Evolutionary conservation across 2,797 vertebrate genomes (phyloP).

Genomic region (Sandelia bainsii): DNA sequence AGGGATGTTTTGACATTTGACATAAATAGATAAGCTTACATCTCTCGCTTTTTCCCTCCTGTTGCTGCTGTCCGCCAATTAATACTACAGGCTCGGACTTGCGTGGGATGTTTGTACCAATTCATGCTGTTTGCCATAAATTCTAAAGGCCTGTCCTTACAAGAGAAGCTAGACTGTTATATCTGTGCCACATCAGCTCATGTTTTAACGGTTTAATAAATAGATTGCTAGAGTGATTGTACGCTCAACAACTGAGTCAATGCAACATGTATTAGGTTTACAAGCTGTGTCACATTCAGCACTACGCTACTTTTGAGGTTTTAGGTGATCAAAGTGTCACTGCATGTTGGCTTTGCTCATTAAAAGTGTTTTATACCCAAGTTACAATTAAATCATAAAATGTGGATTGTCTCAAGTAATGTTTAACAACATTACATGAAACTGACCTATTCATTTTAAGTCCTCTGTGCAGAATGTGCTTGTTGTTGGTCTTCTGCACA

Average conservation of each 20-base stretch:
- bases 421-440: constrained; percentile 35
- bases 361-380: constrained; percentile 26
- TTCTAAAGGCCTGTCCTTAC: constrained; percentile 7
- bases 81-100: constrained; percentile 21
- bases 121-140: constrained; percentile 8
- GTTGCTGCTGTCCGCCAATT: neutral
- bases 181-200: constrained; percentile 10
- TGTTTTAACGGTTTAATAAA: constrained; percentile 7
- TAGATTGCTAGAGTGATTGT: constrained; percentile 1
- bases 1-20: constrained; percentile 65
- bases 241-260: neutral
- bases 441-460: constrained; percentile 22
- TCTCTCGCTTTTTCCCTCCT: neutral
- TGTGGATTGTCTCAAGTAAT: constrained; percentile 25
- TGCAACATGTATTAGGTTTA: constrained; percentile 6
- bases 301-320: neutral
- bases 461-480: neutral
- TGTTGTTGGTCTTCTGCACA: neutral
- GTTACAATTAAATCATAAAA: constrained; percentile 1
- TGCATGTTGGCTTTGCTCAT: neutral
- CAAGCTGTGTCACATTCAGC: neutral
- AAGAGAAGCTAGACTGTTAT: neutral
- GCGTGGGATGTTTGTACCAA: neutral
- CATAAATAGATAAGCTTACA: constrained; percentile 46
- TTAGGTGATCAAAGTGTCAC: neutral